Base-by-base conservation (phyloP, 2,797 vertebrate species). In the Spea hammondii region DNA sequence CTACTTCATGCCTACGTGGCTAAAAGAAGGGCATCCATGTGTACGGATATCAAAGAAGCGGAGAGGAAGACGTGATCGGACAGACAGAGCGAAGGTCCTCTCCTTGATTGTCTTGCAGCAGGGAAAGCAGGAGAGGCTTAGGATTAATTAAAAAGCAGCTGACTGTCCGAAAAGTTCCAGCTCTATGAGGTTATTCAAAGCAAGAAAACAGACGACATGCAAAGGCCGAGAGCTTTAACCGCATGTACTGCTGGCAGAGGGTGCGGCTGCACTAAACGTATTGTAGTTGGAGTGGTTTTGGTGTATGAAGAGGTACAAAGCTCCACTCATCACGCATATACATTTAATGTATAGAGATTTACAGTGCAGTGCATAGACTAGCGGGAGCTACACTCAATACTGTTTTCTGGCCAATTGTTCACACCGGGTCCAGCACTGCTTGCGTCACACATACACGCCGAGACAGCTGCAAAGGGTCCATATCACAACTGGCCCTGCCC, bases 101-200 rank as follows among this genome's bases (percentile, higher is more conserved):
- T 65, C 45, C 45, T 60, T 54, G 17, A 71, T 71, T 17, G 49
- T 47, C 45, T 60, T 47, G 11, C 12, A 4, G 55, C 5, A 59
- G 7, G 6, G 32, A 55, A 62, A 8, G 32, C 14, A 6, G 6
- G 8, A 50, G 66, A 47, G 51, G 32, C 46, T 13, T 5, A 8
- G 72, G 50, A 65, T 65, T 80, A 80, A 76, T 66, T 5, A 14
- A 32, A 32, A 70, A 66, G 67, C 78, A 79, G 70, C 78, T 79
- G 78, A 79, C 71, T 10, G 71, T 45, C 13, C 32, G 12, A 67
- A 49, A 48, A 48, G 32, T 5, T 59, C 55, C 9, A 59, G 13
- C 32, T 32, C 32, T 32, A 3, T 32, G 32, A 32, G 2, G 32
- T 32, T 32, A 32, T 32, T 32, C 9, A 59, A 59, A 10, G 9